phyloP scores from a whole-genome alignment of 2,888 invertebrate genomes.

The Nemoura dubitans region DNA sequence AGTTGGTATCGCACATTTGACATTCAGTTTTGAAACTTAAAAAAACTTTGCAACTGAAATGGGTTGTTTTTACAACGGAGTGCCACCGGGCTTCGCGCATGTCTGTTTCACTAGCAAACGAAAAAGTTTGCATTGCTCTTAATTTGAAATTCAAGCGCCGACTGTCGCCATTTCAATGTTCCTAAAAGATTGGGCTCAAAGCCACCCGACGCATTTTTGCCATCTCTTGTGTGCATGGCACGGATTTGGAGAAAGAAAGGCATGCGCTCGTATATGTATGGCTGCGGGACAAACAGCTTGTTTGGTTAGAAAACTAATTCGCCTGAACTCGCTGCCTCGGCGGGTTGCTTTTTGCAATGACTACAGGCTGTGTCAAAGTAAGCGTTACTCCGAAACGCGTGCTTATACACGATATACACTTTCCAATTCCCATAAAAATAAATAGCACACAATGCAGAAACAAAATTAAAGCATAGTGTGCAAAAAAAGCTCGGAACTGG shows the following conservation, averaged over 20 bases:
- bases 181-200: background rate
- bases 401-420: too few species aligned
- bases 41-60: background rate
- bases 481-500: too few species aligned
- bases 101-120: background rate
- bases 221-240: background rate
- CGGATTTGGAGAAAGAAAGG: background rate
- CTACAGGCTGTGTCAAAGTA: too few species aligned
- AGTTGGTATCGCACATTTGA: background rate
- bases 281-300: background rate
- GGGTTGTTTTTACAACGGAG: background rate
- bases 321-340: background rate
- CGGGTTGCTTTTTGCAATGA: too few species aligned
- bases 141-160: conserved; percentile 2
- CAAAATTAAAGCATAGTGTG: too few species aligned
- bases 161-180: background rate
- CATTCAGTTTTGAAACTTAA: background rate
- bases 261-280: background rate
- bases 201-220: background rate
- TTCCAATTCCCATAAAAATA: too few species aligned
- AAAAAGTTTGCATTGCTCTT: background rate
- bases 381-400: too few species aligned
- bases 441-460: too few species aligned
- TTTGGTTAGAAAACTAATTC: background rate
- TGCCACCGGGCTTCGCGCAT: background rate